Conservation (phyloP, 30 jellyfish, hydroid and myxozoan genomes). For the Phacellophora camtschatica region DNA sequence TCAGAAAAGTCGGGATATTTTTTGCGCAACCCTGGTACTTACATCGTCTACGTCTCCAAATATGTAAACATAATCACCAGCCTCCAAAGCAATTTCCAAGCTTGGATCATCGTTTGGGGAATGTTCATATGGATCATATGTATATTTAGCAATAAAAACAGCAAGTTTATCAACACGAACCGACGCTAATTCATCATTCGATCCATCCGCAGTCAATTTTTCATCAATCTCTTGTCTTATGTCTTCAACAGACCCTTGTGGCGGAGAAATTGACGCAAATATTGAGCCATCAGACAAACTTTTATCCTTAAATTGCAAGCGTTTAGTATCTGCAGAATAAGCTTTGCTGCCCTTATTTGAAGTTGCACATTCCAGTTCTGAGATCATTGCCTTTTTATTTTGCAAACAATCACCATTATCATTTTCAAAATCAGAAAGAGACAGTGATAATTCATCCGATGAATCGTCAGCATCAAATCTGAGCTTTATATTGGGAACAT, state of each 20-base stretch:
- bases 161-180: slow-evolving; percentile 29
- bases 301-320: slow-evolving; percentile 12
- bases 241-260: slow-evolving; percentile 14
- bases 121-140: slow-evolving; percentile 82
- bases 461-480: slow-evolving; percentile 15
- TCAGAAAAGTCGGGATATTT: no score
- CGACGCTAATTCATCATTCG: background rate
- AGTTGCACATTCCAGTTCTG: no score
- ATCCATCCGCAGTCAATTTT: background rate
- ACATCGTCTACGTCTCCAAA: slow-evolving; percentile 92
- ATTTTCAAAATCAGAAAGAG: slow-evolving; percentile 31
- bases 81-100: slow-evolving; percentile 69
- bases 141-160: slow-evolving; percentile 70
- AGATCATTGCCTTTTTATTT: no score
- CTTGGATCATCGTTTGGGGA: slow-evolving; percentile 87
- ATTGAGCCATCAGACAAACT: slow-evolving; percentile 9
- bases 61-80: slow-evolving; percentile 78
- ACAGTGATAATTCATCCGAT: slow-evolving; percentile 59
- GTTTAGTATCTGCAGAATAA: slow-evolving; percentile 17
- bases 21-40: background rate
- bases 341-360: no score
- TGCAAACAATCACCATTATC: slow-evolving; percentile 16
- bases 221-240: background rate
- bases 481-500: background rate
- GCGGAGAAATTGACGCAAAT: slow-evolving; percentile 40